These are phyloP conservation scores for Cryptocephalus primarius DNA, from an alignment of 2,888 invertebrate species.

Conservation along the genomic window DNA sequence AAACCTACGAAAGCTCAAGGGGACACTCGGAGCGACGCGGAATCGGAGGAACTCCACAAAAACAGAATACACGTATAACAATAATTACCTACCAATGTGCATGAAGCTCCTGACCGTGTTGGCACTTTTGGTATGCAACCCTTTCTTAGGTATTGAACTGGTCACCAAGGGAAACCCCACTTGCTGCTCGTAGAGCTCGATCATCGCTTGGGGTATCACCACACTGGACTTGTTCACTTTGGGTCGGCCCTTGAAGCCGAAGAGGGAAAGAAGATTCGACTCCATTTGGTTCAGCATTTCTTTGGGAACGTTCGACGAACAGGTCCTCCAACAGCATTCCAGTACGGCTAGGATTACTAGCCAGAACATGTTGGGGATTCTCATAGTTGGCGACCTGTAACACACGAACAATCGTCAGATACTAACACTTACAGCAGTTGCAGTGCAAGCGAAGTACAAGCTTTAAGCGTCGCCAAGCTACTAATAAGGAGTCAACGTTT, in stretches of 20 bases:
- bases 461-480: no score
- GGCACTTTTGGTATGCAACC: slow-evolving; percentile 60
- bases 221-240: slow-evolving; percentile 38
- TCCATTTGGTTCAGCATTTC: slow-evolving; percentile 42
- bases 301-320: slow-evolving; percentile 25
- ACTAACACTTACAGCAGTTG: neutral
- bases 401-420: slow-evolving; percentile 4
- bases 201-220: slow-evolving; percentile 68
- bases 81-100: slow-evolving; percentile 54
- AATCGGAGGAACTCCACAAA: no score
- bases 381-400: slow-evolving; percentile 18
- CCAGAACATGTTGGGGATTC: slow-evolving; percentile 16
- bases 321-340: slow-evolving; percentile 16
- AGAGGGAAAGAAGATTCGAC: slow-evolving; percentile 48
- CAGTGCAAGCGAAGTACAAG: no score
- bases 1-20: no score
- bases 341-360: slow-evolving; percentile 19
- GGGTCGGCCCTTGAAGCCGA: slow-evolving; percentile 48
- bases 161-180: slow-evolving; percentile 53
- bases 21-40: no score
- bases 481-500: no score
- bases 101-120: slow-evolving; percentile 79
- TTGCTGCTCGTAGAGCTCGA: slow-evolving; percentile 63
- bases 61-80: no score
- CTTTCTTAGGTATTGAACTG: slow-evolving; percentile 54